A percentile compares a stretch with the other conserved stretches of the same genome.
phyloP scores from a whole-genome alignment of 2,888 invertebrate genomes.

The Sturmia bella region DNA sequence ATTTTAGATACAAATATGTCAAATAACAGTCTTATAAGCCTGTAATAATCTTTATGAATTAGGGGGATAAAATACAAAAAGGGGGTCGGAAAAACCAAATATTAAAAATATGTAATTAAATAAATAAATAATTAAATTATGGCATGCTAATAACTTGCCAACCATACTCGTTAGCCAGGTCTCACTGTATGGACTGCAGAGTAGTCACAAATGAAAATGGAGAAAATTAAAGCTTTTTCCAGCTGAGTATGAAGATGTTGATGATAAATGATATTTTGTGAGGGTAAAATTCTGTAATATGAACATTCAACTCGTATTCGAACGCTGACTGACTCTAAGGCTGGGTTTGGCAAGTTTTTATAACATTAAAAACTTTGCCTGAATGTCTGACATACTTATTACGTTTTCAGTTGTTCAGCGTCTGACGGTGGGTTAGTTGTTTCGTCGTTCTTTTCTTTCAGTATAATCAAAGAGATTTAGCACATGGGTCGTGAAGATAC shows the following conservation, averaged over 20 bases:
- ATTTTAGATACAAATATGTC: too few species aligned
- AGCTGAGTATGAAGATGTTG: constrained; percentile 51
- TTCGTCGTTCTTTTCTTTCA: constrained; percentile 10
- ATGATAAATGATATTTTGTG: constrained; percentile 65
- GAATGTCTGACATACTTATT: constrained; percentile 40
- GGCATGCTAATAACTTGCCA: not conserved
- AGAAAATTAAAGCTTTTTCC: constrained; percentile 31
- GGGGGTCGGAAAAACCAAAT: too few species aligned
- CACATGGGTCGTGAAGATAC: constrained; percentile 45
- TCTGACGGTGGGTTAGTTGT: constrained; percentile 26
- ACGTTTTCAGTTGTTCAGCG: constrained; percentile 7
- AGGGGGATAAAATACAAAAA: too few species aligned
- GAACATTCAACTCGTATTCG: constrained; percentile 44
- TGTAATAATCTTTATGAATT: too few species aligned
- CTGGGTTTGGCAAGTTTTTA: constrained; percentile 53
- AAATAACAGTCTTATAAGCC: too few species aligned
- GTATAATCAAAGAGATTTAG: constrained; percentile 31
- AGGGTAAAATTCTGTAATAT: constrained; percentile 51
- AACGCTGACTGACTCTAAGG: constrained; percentile 51
- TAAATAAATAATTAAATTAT: too few species aligned
- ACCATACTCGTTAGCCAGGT: not conserved
- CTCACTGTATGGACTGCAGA: constrained; percentile 37
- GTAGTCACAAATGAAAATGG: constrained; percentile 38
- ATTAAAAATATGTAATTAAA: too few species aligned
- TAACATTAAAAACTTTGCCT: constrained; percentile 47